Percentiles rank a stretch among this genome's conserved stretches.
Evolutionary conservation across 2,113 vertebrate species (phyloP).

Genomic region (Elachura formosa): DNA sequence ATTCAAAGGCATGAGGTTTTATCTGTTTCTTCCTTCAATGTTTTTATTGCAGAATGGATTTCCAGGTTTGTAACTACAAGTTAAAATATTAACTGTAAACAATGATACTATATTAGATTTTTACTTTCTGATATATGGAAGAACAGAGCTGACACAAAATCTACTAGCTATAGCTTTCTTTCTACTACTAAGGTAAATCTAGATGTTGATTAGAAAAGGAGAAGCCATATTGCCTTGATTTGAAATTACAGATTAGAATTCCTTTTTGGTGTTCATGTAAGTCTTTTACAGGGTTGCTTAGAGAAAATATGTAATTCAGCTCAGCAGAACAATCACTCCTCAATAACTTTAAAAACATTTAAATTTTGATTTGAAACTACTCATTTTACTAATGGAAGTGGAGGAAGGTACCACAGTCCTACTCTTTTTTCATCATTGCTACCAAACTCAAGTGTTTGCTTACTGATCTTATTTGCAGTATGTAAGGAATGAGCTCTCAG

Average conservation of each 20-base stretch:
- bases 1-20: not conserved
- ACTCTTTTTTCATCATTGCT: not conserved
- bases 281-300: not conserved
- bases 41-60: not conserved
- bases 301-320: not conserved
- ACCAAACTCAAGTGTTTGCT: not conserved
- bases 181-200: not conserved
- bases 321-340: not conserved
- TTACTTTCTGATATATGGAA: not conserved
- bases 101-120: not conserved
- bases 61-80: not conserved
- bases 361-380: not conserved
- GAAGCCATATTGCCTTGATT: not conserved
- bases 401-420: not conserved
- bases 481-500: not conserved
- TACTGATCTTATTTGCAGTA: not conserved
- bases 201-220: not conserved
- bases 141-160: not conserved
- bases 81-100: not conserved
- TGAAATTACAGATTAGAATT: not conserved
- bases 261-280: not conserved
- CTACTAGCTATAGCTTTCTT: not conserved
- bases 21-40: not conserved
- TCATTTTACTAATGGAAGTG: not conserved
- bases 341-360: not conserved